A percentile compares a stretch with the other conserved stretches of the same genome.
These are phyloP conservation scores for Apostichopus leukothele DNA, from an alignment of 53 echinoderm and acorn worm genomes.

Conservation along the genomic window DNA sequence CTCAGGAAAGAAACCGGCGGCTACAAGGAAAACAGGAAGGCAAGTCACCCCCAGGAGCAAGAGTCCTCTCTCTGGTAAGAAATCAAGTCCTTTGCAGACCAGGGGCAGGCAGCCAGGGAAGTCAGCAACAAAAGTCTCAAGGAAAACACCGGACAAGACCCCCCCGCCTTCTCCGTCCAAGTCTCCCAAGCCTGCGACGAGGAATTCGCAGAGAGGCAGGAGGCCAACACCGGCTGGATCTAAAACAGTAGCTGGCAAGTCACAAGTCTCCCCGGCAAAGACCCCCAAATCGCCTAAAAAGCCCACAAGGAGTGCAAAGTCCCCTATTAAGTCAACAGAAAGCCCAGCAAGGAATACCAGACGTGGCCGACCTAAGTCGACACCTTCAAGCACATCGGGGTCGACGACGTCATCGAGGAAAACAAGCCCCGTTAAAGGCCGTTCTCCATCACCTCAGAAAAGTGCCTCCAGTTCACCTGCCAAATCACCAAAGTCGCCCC, in stretches of 20 bases:
- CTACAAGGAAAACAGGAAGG: not conserved
- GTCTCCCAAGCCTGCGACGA: constrained; percentile 15
- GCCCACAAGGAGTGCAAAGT: not conserved
- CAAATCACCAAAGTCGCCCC: constrained; percentile 13
- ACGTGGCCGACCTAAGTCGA: not conserved
- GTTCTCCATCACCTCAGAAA: constrained; percentile 7
- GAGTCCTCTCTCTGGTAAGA: not conserved
- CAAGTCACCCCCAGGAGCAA: not conserved
- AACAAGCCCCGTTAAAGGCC: not conserved
- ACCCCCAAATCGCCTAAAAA: not conserved
- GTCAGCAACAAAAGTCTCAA: not conserved
- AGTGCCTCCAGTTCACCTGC: not conserved
- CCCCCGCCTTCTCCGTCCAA: constrained; percentile 17
- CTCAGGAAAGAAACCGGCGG: not conserved
- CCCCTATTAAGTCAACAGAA: not conserved
- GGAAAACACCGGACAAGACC: not conserved
- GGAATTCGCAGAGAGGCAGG: constrained; percentile 6
- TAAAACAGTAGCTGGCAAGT: not conserved
- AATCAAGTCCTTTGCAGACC: not conserved
- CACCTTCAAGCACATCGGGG: not conserved
- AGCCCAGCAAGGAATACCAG: not conserved
- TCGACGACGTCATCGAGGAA: not conserved
- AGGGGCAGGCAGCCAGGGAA: not conserved
- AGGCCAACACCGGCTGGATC: not conserved
- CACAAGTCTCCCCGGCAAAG: not conserved